Evolutionary conservation across 2,888 invertebrate genomes (phyloP).

Genomic region (Pecten maximus): DNA sequence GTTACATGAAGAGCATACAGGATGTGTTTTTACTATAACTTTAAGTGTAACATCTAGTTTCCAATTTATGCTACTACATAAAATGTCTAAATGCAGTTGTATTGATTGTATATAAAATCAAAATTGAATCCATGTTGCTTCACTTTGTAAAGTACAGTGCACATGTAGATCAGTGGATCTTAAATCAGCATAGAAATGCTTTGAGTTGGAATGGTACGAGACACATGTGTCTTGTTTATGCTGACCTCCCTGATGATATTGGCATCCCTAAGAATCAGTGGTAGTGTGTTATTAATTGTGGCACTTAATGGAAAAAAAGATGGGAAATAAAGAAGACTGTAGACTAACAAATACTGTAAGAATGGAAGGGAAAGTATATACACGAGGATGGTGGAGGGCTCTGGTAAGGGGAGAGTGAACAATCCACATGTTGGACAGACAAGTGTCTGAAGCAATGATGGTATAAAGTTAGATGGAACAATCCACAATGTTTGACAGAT

Average conservation of each 20-base stretch:
- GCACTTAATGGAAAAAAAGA: not conserved
- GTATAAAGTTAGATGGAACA: too few species aligned
- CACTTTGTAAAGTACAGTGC: not conserved
- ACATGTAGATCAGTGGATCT: not conserved
- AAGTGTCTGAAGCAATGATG: too few species aligned
- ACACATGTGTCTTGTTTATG: not conserved
- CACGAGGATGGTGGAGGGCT: not conserved
- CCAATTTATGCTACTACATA: not conserved
- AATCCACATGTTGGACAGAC: too few species aligned
- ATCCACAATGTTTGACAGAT: too few species aligned
- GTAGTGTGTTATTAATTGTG: not conserved
- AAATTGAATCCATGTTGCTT: not conserved
- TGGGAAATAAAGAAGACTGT: not conserved
- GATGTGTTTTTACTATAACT: not conserved
- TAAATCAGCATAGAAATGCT: not conserved
- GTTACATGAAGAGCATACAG: not conserved
- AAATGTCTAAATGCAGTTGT: not conserved
- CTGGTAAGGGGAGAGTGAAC: too few species aligned
- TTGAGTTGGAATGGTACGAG: not conserved
- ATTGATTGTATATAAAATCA: not conserved
- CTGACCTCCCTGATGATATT: not conserved
- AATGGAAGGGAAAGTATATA: not conserved
- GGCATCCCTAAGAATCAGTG: not conserved
- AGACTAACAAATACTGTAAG: not conserved
- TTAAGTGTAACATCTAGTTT: not conserved